These are phyloP conservation scores for Hypotaenidia philippensis DNA, from an alignment of 2,797 vertebrate genomes.

Conservation along the genomic window DNA sequence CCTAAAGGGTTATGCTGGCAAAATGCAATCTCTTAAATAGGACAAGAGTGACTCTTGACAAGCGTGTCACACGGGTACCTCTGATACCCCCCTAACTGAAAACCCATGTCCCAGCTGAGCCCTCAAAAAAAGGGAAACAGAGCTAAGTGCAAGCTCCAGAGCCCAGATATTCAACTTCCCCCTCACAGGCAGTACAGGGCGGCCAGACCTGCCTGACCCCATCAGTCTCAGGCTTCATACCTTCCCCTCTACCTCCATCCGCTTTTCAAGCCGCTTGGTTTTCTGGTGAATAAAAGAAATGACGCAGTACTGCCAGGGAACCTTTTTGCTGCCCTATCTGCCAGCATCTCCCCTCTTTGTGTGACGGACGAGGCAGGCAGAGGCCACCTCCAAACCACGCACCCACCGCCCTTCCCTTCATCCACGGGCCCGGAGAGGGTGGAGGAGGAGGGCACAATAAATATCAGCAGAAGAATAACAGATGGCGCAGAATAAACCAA, in stretches of 20 bases:
- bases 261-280: background rate
- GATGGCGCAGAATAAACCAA: slow-evolving; percentile 2
- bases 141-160: background rate
- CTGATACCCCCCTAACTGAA: background rate
- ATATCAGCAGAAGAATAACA: background rate
- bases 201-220: accelerated
- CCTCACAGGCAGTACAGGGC: too few species aligned
- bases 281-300: background rate
- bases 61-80: background rate
- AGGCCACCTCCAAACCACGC: background rate
- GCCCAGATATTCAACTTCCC: accelerated
- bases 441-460: background rate
- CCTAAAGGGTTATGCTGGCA: background rate
- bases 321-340: background rate
- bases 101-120: background rate
- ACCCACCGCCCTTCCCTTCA: background rate
- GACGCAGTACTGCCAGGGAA: background rate
- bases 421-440: background rate
- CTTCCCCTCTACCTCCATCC: background rate
- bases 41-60: background rate
- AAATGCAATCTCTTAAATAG: background rate
- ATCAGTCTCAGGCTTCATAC: background rate
- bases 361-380: background rate
- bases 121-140: background rate
- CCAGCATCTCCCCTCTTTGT: background rate